These are phyloP conservation scores for Alcedo atthis DNA, from an alignment of 2,797 vertebrate species.

Conservation along the genomic window DNA sequence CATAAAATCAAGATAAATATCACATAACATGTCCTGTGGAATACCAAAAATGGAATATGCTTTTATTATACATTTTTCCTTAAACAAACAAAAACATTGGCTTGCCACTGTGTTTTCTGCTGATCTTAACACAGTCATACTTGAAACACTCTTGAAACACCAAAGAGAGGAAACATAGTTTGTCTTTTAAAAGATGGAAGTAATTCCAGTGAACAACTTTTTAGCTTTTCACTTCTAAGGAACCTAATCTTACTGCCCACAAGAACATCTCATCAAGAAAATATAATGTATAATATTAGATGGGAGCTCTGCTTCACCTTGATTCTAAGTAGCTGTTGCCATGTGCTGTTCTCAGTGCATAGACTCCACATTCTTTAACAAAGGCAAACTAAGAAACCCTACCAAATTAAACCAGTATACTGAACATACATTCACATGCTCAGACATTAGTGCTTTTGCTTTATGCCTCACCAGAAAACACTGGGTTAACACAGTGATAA, in stretches of 20 bases:
- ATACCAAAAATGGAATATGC: neutral
- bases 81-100: neutral
- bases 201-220: neutral
- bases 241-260: neutral
- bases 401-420: neutral
- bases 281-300: neutral
- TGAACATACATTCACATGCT: neutral
- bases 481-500: neutral
- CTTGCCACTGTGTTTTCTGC: neutral
- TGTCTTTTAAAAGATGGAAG: neutral
- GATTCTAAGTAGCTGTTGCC: neutral
- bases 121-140: neutral
- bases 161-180: neutral
- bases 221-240: neutral
- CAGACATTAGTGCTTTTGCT: neutral
- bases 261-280: neutral
- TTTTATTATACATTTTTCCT: neutral
- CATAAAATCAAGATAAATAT: neutral
- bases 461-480: neutral
- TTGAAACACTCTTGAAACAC: neutral
- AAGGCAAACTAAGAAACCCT: neutral
- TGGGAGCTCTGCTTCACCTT: neutral
- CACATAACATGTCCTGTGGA: neutral
- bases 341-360: neutral
- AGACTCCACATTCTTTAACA: neutral